These are phyloP conservation scores for Himalopsyche japonica DNA, from an alignment of 2,888 invertebrate species.

Conservation along the genomic window DNA sequence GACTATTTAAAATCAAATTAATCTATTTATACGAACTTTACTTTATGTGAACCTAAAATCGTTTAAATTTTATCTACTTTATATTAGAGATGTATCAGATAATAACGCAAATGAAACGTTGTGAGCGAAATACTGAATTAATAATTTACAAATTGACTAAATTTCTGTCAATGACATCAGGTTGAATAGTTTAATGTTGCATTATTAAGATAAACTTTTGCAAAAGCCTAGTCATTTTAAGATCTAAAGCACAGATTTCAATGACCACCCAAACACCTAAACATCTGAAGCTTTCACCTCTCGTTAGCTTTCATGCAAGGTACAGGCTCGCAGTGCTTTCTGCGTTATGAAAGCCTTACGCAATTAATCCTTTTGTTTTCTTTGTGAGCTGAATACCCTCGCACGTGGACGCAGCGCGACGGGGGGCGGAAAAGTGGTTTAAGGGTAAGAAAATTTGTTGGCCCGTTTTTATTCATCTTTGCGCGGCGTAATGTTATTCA, in stretches of 20 bases:
- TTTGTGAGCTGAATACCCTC: constrained; percentile 10
- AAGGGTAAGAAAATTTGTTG: background rate
- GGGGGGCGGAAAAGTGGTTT: background rate
- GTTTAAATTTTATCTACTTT: too few relatives aligned
- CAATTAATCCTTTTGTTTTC: constrained; percentile 30
- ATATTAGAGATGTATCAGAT: too few relatives aligned
- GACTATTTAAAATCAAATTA: too few relatives aligned
- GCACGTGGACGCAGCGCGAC: background rate
- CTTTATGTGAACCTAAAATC: too few relatives aligned
- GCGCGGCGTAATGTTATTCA: background rate
- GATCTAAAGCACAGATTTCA: background rate
- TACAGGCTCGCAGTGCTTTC: background rate
- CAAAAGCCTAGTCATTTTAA: background rate
- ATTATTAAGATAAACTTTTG: background rate
- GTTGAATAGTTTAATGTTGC: too few relatives aligned
- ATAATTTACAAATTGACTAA: too few relatives aligned
- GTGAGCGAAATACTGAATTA: too few relatives aligned
- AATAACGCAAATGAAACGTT: too few relatives aligned
- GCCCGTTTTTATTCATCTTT: constrained; percentile 1
- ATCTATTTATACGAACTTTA: too few relatives aligned
- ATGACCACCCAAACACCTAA: background rate
- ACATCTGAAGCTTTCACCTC: background rate
- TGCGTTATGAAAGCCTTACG: constrained; percentile 14
- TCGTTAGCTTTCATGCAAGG: background rate
- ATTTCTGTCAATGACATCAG: too few relatives aligned